Evolutionary conservation across 2,888 invertebrate genomes (phyloP), one percentile per base, ranked within the genome.

Genomic region (Aethes cnicana): DNA sequence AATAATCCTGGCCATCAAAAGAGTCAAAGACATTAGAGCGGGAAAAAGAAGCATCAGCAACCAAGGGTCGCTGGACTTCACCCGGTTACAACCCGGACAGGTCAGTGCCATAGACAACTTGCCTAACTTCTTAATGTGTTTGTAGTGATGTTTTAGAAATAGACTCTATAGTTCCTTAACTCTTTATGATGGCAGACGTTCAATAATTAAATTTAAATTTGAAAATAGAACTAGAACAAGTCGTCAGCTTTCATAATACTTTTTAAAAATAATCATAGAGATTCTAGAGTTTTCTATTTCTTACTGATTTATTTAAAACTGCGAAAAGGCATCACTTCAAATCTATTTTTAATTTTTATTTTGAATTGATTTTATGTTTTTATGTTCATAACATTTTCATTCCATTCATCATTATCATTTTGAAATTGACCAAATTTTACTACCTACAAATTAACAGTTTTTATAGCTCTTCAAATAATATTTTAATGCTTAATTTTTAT

Each of bases 1-100:
- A 91, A 95, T 99, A 64, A 93, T 98, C 74, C 91, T 99, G 74
- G 99, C 99, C 56, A 97, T 99, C 67, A 98, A 98, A 84, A 93
- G 98, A 80, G 95, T 99, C 46, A 98, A 98, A 85, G 97, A 98
- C 77, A 96, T 97, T 54, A 93, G 95, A 65, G 95, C 96, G 42
- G 97, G 97, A 37, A 97, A 97, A 82, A 91, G 94, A 50, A 92
- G 85, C 84, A 92, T 84, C 81, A 92, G 81, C 68, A 89, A 74
- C 70, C 89, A 88, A 60, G 87, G 87, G 0, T 88, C 89, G 0
- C 57, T 89, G 60, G 89, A 89, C 72, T 88, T 87, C 66, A 82
- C 84, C 20, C 78, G 88, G 61, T 68, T 86, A 77, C 84, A 82
- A 44, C 81, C 85, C 0, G 85, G 86, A 55, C 88, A 90, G 91